Evolutionary conservation across 2,888 invertebrate species (phyloP), one percentile per base, ranked within the genome.

Genomic region (Drosophila cracens): DNA sequence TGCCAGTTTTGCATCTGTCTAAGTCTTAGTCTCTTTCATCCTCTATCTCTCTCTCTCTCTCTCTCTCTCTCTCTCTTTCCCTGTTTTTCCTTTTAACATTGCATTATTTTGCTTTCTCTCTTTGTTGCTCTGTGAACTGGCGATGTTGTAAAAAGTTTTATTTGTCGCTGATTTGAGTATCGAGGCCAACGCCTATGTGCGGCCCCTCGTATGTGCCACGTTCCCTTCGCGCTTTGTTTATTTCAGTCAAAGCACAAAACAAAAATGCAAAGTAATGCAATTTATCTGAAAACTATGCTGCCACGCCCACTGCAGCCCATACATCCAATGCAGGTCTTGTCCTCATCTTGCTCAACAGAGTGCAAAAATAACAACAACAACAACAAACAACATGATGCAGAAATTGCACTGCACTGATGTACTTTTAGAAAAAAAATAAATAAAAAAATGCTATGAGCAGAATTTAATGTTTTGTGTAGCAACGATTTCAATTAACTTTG

Each of bases 131-230:
- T 67, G 53, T 69, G 56, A 63, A 53, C 46, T 76, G 67, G 81
- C 49, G 36, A 79, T 79, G 81, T 82, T 79, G 81, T 81, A 79
- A 76, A 84, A 82, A 83, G 77, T 82, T 84, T 79, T 81, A 84
- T 83, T 80, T 83, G 84, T 84, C 82, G 80, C 84, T 84, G 82
- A 84, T 84, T 84, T 84, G 77, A 74, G 75, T 80, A 83, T 82
- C 82, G 82, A 82, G 84, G 82, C 71, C 80, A 84, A 76, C 77
- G 81, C 75, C 78, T 70, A 78, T 80, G 66, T 66, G 68, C 53
- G 62, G 27, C 31, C 67, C 36, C 60, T 80, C 72, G 64, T 62
- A 61, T 81, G 65, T 64, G 56, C 62, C 67, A 58, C 53, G 48
- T 72, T 63, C 64, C 61, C 63, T 49, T 16, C 29, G 60, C 63